These are phyloP conservation scores for Drosophila hawaiiensis DNA, from an alignment of 2,888 invertebrate genomes.

Conservation along the genomic window DNA sequence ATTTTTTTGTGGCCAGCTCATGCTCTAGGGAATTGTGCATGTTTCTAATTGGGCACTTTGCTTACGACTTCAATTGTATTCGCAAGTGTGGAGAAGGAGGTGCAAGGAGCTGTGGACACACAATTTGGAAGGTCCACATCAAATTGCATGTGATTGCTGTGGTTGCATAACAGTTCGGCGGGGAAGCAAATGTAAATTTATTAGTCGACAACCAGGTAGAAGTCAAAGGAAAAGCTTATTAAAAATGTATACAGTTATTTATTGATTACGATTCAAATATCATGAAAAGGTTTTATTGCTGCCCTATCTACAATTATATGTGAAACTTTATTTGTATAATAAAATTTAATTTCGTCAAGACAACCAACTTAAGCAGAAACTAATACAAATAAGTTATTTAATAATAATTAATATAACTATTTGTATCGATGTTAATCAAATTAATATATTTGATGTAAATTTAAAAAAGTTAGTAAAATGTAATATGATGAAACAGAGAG, in stretches of 20 bases:
- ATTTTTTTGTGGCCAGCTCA: constrained; percentile 11
- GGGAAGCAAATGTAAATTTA: not conserved
- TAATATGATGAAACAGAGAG: not conserved
- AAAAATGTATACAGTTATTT: not conserved
- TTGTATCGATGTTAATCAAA: not conserved
- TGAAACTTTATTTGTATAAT: not conserved
- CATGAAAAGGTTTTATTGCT: not conserved
- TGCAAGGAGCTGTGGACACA: constrained; percentile 8
- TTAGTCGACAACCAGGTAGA: not conserved
- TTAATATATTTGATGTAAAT: not conserved
- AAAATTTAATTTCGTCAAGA: not conserved
- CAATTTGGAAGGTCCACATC: constrained; percentile 28
- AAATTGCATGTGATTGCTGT: constrained; percentile 4
- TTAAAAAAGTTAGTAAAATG: not conserved
- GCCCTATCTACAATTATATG: not conserved
- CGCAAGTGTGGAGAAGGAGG: not conserved
- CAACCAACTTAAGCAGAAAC: not conserved
- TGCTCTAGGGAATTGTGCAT: constrained; percentile 19
- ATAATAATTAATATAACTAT: not conserved
- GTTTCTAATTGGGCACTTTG: constrained; percentile 46
- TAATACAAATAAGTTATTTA: not conserved
- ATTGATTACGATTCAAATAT: not conserved
- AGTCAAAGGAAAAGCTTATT: not conserved
- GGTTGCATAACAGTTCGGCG: not conserved
- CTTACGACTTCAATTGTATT: constrained; percentile 21